phyloP scores from a whole-genome alignment of 2,888 invertebrate genomes.

The Hipparchia semele region DNA sequence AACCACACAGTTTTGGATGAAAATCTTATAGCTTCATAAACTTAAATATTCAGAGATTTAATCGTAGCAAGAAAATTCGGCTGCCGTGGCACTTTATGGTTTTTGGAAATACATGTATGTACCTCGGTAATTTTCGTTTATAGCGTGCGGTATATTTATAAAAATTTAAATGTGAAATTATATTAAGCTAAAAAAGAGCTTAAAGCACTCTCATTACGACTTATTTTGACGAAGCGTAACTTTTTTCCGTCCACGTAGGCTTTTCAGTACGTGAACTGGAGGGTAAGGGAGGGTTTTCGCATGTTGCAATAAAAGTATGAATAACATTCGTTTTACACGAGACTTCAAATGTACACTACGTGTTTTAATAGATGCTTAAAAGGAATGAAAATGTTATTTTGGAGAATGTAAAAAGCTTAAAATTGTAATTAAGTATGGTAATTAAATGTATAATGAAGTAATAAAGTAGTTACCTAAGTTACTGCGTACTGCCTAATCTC shows the following conservation, averaged over 20 bases:
- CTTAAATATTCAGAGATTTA: not conserved
- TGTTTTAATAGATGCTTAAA: not conserved
- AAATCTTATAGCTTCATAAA: not conserved
- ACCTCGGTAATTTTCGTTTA: not conserved
- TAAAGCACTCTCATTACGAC: not conserved
- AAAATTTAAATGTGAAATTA: not conserved
- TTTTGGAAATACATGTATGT: not conserved
- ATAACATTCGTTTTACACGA: slow-evolving; percentile 4
- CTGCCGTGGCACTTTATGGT: not conserved
- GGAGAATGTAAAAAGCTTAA: not conserved
- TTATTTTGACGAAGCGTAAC: not conserved
- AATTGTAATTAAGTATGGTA: not conserved
- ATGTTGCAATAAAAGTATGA: slow-evolving; percentile 14
- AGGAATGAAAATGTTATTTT: not conserved
- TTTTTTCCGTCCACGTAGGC: not conserved
- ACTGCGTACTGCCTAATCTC: too few species aligned
- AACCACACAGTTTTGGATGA: not conserved
- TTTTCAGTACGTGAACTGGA: slow-evolving; percentile 1
- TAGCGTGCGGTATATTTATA: not conserved
- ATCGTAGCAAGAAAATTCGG: not conserved
- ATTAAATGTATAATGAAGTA: too few species aligned
- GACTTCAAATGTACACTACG: slow-evolving; percentile 8
- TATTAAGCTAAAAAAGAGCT: not conserved
- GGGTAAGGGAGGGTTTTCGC: not conserved
- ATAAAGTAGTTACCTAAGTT: too few species aligned